phyloP scores from a whole-genome alignment of 2,797 vertebrate genomes.

The Galaxias olidus region DNA sequence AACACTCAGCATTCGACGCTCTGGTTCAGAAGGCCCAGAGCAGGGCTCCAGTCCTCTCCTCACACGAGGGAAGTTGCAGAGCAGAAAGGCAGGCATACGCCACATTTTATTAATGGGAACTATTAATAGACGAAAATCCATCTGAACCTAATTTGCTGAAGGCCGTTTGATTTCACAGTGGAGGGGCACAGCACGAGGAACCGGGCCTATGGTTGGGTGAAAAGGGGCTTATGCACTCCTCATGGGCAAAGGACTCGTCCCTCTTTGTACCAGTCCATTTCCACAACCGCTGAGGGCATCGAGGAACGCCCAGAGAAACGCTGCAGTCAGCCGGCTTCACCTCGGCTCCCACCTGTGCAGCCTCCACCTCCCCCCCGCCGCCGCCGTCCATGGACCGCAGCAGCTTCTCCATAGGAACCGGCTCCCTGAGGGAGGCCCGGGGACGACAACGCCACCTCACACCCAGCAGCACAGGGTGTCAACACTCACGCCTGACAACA shows the following conservation, averaged over 20 bases:
- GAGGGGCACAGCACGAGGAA: too few relatives aligned
- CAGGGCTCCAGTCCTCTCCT: not conserved
- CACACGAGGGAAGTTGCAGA: not conserved
- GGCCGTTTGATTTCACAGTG: too few relatives aligned
- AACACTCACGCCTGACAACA: too few relatives aligned
- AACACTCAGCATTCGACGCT: too few relatives aligned
- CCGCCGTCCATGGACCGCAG: not conserved
- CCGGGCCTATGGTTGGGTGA: too few relatives aligned
- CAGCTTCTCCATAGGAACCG: not conserved
- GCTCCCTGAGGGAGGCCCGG: too few relatives aligned
- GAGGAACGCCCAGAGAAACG: constrained; percentile 23
- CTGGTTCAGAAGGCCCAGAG: not conserved
- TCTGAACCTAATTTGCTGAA: constrained; percentile 5
- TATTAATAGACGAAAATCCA: not conserved
- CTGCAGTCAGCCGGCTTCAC: constrained; percentile 23
- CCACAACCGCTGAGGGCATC: constrained; percentile 28
- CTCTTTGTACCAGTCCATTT: too few relatives aligned
- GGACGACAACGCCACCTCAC: too few relatives aligned
- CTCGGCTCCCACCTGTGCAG: constrained; percentile 21
- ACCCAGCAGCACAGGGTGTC: too few relatives aligned
- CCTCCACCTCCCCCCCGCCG: not conserved
- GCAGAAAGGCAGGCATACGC: not conserved
- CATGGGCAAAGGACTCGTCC: too few relatives aligned
- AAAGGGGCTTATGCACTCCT: too few relatives aligned
- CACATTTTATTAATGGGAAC: too few relatives aligned